Conservation (phyloP, 2,113 vertebrate species). For the Acinonyx jubatus region DNA sequence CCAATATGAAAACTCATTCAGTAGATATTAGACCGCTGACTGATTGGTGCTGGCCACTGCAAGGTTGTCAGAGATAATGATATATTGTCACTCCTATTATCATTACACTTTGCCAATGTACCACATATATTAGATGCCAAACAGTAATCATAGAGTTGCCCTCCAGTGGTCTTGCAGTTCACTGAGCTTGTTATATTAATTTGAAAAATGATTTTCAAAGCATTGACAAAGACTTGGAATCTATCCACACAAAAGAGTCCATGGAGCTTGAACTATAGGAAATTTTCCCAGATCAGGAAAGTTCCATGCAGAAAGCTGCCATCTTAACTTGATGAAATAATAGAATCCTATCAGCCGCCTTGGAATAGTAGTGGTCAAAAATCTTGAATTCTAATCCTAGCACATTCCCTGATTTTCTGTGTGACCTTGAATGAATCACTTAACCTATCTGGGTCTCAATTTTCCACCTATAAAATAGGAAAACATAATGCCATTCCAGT, state of each 20-base stretch:
- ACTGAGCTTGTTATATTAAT: neutral
- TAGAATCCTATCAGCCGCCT: neutral
- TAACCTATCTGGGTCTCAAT: neutral
- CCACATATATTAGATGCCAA: neutral
- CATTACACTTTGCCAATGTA: neutral
- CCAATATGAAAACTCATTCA: conserved; percentile 14
- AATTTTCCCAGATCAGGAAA: neutral
- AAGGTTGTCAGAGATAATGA: conserved; percentile 50
- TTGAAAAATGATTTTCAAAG: neutral
- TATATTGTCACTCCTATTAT: conserved; percentile 29
- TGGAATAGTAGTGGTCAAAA: neutral
- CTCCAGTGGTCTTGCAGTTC: neutral
- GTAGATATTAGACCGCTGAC: neutral
- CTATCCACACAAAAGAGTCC: neutral
- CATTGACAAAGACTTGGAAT: neutral
- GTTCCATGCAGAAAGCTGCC: neutral
- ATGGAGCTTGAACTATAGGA: neutral
- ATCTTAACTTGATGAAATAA: neutral
- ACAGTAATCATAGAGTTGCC: neutral
- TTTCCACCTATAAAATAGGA: neutral
- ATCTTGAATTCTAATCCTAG: neutral
- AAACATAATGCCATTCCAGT: neutral
- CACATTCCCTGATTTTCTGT: neutral
- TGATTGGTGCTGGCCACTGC: neutral
- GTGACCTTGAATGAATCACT: neutral